Conservation (phyloP, 2,888 invertebrate species). For the Drepana falcataria region DNA sequence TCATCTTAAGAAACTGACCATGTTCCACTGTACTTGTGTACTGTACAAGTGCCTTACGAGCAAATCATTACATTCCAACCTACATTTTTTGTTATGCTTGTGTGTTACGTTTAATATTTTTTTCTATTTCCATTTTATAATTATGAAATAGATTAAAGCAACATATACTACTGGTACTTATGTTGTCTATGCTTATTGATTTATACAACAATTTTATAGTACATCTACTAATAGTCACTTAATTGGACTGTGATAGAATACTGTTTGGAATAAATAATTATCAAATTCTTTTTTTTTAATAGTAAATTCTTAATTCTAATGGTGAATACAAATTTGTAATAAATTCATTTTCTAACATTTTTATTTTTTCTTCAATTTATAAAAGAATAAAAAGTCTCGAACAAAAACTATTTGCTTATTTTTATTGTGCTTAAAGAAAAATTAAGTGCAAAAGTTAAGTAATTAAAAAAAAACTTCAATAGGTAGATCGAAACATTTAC, state of each 20-base stretch:
- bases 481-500: no score
- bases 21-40: conserved; percentile 60
- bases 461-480: no score
- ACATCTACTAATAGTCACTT: conserved; percentile 5
- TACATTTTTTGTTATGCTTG: conserved; percentile 39
- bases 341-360: conserved; percentile 71
- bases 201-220: conserved; percentile 4
- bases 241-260: conserved; percentile 67
- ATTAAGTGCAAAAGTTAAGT: not conserved
- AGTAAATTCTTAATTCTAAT: conserved; percentile 20
- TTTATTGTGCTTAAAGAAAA: not conserved
- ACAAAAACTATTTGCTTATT: conserved; percentile 24
- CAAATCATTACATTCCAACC: conserved; percentile 68
- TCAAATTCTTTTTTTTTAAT: conserved; percentile 18
- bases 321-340: conserved; percentile 76
- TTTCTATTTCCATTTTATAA: not conserved
- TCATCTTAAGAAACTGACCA: conserved; percentile 33
- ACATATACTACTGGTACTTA: not conserved
- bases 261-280: conserved; percentile 28
- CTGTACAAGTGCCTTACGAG: conserved; percentile 73
- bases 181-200: not conserved
- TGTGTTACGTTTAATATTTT: conserved; percentile 6
- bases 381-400: conserved; percentile 65
- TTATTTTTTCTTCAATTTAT: conserved; percentile 71
- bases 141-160: not conserved